Conservation (phyloP, 2,113 vertebrate species). For the Clarias batrachus region DNA sequence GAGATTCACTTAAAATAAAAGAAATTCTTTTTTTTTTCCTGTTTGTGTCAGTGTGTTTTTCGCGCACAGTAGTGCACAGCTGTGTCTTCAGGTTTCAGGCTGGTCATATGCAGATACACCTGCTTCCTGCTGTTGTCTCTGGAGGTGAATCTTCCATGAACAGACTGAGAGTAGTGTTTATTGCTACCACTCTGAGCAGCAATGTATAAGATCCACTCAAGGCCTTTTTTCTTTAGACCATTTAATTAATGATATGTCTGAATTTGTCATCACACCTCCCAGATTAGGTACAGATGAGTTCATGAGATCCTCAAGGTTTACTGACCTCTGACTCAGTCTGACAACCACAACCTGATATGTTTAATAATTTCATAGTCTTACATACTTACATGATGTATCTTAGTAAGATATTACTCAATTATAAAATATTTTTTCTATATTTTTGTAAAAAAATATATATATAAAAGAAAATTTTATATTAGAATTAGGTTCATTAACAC, state of each 20-base stretch:
- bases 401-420: no score
- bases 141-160: slow-evolving; percentile 55
- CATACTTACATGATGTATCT: no score
- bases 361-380: no score
- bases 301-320: slow-evolving; percentile 31
- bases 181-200: not conserved
- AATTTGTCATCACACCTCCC: slow-evolving; percentile 9
- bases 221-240: no score
- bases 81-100: slow-evolving; percentile 48
- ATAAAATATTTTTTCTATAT: no score
- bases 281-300: not conserved
- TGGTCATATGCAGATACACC: slow-evolving; percentile 54
- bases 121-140: slow-evolving; percentile 51
- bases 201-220: not conserved
- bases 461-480: no score
- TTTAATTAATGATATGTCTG: not conserved
- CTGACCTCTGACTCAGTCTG: slow-evolving; percentile 25
- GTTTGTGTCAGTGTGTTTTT: no score
- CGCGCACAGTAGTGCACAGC: slow-evolving; percentile 26
- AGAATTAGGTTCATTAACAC: no score
- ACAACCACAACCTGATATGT: not conserved
- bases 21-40: no score
- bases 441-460: no score
- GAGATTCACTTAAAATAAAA: no score
- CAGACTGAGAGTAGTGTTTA: slow-evolving; percentile 25